Percentiles rank a stretch among this genome's conserved stretches.
These are phyloP conservation scores for Salarias fasciatus DNA, from an alignment of 2,797 vertebrate species.

Conservation along the genomic window DNA sequence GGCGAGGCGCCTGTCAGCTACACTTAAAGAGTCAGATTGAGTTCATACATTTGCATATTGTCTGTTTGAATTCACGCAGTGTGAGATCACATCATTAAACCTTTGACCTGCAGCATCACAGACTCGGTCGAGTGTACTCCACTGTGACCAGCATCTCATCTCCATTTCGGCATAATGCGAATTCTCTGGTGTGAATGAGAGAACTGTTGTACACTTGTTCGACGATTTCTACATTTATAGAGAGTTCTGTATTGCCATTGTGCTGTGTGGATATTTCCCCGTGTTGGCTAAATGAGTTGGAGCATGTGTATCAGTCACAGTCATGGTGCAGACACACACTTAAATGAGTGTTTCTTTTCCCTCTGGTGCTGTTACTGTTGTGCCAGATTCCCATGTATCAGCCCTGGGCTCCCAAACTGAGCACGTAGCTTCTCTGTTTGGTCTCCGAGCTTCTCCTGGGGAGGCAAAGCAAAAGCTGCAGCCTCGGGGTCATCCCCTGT, in stretches of 20 bases:
- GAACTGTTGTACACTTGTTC: slow-evolving; percentile 17
- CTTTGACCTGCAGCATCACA: slow-evolving; percentile 14
- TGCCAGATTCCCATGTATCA: slow-evolving; percentile 23
- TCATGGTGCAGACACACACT: slow-evolving; percentile 12
- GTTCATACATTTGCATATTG: background rate
- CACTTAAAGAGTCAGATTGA: background rate
- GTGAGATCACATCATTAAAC: slow-evolving; percentile 8
- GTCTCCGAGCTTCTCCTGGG: slow-evolving; percentile 21
- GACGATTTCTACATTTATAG: slow-evolving; percentile 5
- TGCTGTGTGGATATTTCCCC: background rate
- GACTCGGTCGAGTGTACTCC: slow-evolving; percentile 2
- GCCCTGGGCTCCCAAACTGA: slow-evolving; percentile 23
- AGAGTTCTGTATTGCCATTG: slow-evolving; percentile 7
- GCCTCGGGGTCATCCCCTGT: slow-evolving; percentile 27
- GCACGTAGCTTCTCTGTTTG: slow-evolving; percentile 28
- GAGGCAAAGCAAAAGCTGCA: slow-evolving; percentile 15
- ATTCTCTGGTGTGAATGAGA: background rate
- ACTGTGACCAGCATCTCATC: slow-evolving; percentile 15
- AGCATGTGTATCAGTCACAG: slow-evolving; percentile 17
- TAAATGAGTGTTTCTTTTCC: slow-evolving; percentile 20
- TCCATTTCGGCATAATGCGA: background rate
- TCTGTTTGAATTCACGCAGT: background rate
- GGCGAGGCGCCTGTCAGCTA: background rate
- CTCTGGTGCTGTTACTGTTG: slow-evolving; percentile 1
- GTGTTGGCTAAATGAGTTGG: slow-evolving; percentile 10